Percentiles rank a stretch among this genome's conserved stretches.
Conservation (phyloP, 2,113 vertebrate species). For the Pelecanoides urinatrix region DNA sequence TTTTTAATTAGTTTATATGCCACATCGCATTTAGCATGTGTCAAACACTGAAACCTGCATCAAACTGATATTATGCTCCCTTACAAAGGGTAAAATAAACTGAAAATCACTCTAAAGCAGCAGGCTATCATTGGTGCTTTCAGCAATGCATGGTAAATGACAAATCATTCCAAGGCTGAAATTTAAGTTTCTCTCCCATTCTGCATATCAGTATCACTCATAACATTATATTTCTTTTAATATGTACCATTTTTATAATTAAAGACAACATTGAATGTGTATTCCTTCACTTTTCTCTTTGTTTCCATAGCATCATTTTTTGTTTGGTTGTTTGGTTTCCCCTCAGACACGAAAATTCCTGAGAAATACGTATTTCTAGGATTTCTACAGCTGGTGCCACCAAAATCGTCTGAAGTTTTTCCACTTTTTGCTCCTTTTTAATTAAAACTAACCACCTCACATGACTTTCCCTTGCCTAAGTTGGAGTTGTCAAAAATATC, state of each 20-base stretch:
- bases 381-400: background rate
- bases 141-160: background rate
- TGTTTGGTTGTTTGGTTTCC: background rate
- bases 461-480: background rate
- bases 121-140: background rate
- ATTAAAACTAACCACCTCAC: background rate
- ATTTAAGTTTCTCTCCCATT: background rate
- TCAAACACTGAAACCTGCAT: background rate
- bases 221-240: background rate
- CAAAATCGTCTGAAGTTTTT: background rate
- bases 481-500: background rate
- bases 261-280: rapidly evolving
- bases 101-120: background rate
- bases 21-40: background rate
- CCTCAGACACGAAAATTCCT: background rate
- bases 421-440: background rate
- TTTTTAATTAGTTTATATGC: background rate
- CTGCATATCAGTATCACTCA: background rate
- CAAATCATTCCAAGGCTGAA: background rate
- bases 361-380: background rate
- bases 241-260: background rate
- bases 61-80: background rate
- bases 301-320: background rate
- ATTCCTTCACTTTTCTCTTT: background rate
- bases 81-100: background rate